Conservation (phyloP, 2,797 vertebrate genomes). For the Macroramphosus scolopax region DNA sequence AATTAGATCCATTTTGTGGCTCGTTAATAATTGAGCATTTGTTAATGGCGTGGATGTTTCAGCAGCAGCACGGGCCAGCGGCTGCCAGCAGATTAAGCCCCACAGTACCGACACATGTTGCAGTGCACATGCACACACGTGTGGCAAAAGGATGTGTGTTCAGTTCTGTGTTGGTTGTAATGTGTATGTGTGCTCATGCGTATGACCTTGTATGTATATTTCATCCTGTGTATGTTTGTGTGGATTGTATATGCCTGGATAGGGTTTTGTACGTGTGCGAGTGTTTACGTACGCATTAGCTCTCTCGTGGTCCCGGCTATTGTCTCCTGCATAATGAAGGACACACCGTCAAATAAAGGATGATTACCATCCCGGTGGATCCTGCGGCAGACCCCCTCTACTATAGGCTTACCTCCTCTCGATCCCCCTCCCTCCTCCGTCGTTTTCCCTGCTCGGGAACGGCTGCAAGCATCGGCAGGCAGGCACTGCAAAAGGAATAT, state of each 20-base stretch:
- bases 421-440: constrained; percentile 38
- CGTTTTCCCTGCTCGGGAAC: constrained; percentile 60
- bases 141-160: constrained; percentile 1
- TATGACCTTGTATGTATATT: constrained; percentile 24
- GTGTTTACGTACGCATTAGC: constrained; percentile 36
- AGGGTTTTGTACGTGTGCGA: constrained; percentile 10
- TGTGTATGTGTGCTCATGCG: not conserved
- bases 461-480: constrained; percentile 66
- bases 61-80: constrained; percentile 33
- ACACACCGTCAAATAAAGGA: constrained; percentile 69
- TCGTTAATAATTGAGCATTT: constrained; percentile 71
- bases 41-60: constrained; percentile 59
- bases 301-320: constrained; percentile 35
- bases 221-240: constrained; percentile 3
- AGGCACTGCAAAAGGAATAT: constrained; percentile 72
- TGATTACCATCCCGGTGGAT: constrained; percentile 79
- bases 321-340: constrained; percentile 77
- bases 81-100: constrained; percentile 42
- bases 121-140: constrained; percentile 20
- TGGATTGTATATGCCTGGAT: constrained; percentile 22
- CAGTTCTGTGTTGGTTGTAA: not conserved
- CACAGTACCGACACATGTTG: constrained; percentile 34
- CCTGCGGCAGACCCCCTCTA: constrained; percentile 64
- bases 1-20: constrained; percentile 66
- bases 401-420: constrained; percentile 35